These are phyloP conservation scores for Notiomystis cincta DNA, from an alignment of 2,113 vertebrate species.

Conservation along the genomic window DNA sequence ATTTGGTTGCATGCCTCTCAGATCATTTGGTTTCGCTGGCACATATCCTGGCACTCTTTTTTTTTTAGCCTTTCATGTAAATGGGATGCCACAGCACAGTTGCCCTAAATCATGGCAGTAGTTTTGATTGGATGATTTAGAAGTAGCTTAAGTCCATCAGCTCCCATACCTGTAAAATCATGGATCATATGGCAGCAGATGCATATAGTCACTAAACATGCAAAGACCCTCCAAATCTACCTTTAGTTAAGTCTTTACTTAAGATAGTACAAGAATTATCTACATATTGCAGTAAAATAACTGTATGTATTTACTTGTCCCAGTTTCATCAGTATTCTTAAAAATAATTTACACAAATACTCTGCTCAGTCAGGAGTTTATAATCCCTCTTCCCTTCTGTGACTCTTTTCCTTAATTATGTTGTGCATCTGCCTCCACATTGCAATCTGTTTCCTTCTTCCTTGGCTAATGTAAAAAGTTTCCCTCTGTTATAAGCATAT, in stretches of 20 bases:
- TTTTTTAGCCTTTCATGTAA: neutral
- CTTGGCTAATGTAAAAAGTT: neutral
- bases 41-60: neutral
- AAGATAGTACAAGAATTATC: neutral
- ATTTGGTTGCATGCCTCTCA: neutral
- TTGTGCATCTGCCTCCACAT: neutral
- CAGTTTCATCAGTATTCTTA: neutral
- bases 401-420: neutral
- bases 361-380: neutral
- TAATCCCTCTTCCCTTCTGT: neutral
- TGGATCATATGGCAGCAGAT: neutral
- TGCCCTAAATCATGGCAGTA: neutral
- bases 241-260: neutral
- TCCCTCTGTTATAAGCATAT: neutral
- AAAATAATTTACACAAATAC: neutral
- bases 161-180: neutral
- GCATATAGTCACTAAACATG: neutral
- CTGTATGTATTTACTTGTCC: neutral
- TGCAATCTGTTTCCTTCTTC: constrained; percentile 7
- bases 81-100: neutral
- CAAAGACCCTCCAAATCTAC: neutral
- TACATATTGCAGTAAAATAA: neutral
- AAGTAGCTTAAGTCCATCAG: neutral
- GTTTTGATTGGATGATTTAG: neutral
- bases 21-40: neutral